Evolutionary conservation across 1,140 invertebrate genomes (phyloP).

Genomic region (Frieseomelitta varia): DNA sequence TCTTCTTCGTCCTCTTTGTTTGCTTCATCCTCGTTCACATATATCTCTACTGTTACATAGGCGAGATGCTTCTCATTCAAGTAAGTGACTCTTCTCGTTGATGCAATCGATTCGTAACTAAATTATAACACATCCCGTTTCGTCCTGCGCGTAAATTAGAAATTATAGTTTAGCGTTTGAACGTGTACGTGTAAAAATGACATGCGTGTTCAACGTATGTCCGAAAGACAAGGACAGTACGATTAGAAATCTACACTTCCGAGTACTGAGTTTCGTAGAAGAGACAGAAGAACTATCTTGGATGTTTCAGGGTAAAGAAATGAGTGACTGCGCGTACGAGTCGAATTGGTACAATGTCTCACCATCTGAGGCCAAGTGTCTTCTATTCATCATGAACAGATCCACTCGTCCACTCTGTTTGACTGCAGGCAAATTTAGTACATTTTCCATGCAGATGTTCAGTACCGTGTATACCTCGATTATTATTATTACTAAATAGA

Average conservation of each 20-base stretch:
- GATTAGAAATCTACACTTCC: too few relatives aligned
- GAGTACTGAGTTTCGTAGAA: not conserved
- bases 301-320: constrained; percentile 37
- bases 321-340: constrained; percentile 38
- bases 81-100: constrained; percentile 20
- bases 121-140: not conserved
- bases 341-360: constrained; percentile 61
- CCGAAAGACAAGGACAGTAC: too few relatives aligned
- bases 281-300: not conserved
- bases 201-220: too few relatives aligned
- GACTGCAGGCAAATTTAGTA: constrained; percentile 57
- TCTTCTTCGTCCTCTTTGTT: constrained; percentile 43
- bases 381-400: constrained; percentile 58
- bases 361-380: constrained; percentile 27
- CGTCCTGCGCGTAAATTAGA: not conserved
- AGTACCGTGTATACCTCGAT: constrained; percentile 37
- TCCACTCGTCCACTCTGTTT: constrained; percentile 42
- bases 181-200: too few relatives aligned
- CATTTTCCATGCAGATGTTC: constrained; percentile 61
- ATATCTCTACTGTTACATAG: constrained; percentile 60
- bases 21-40: constrained; percentile 22
- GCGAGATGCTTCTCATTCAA: constrained; percentile 41
- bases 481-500: too few relatives aligned
- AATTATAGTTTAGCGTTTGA: not conserved
- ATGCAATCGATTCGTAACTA: not conserved